These are phyloP conservation scores for Romanomermis culicivorax DNA, from an alignment of 2,888 invertebrate genomes.

Conservation along the genomic window DNA sequence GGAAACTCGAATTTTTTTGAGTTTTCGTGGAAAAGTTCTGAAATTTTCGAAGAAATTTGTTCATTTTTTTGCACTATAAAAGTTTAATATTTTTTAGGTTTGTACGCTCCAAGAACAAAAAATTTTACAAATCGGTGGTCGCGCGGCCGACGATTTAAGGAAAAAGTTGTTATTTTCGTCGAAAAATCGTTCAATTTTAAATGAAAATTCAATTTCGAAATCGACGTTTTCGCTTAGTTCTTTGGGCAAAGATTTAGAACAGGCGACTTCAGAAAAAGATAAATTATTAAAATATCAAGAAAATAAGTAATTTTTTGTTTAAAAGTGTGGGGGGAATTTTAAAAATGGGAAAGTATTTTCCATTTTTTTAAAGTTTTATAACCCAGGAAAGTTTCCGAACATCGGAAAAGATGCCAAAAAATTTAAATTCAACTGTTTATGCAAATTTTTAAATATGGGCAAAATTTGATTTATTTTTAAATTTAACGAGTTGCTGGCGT, in stretches of 20 bases:
- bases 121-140: constrained; percentile 5
- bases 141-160: constrained; percentile 13
- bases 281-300: constrained; percentile 60
- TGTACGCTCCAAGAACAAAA: constrained; percentile 9
- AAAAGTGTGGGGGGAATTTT: too few relatives aligned
- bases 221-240: constrained; percentile 31
- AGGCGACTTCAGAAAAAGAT: constrained; percentile 55
- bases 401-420: too few relatives aligned
- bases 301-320: constrained; percentile 40
- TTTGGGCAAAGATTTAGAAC: constrained; percentile 39
- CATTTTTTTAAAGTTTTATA: too few relatives aligned
- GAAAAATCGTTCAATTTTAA: constrained; percentile 48
- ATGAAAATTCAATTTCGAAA: constrained; percentile 36
- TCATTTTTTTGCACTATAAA: too few relatives aligned
- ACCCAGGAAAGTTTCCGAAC: too few relatives aligned
- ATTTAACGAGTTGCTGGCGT: too few relatives aligned
- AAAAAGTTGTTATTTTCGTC: constrained; percentile 39
- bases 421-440: neutral
- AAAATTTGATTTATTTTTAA: too few relatives aligned
- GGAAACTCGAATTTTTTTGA: too few relatives aligned
- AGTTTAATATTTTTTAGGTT: constrained; percentile 9
- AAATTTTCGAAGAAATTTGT: too few relatives aligned
- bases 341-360: too few relatives aligned
- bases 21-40: too few relatives aligned
- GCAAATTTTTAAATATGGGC: neutral